Percentiles rank a stretch among this genome's conserved stretches.
Conservation (phyloP, 1,140 invertebrate genomes). For the Cryptotermes secundus region DNA sequence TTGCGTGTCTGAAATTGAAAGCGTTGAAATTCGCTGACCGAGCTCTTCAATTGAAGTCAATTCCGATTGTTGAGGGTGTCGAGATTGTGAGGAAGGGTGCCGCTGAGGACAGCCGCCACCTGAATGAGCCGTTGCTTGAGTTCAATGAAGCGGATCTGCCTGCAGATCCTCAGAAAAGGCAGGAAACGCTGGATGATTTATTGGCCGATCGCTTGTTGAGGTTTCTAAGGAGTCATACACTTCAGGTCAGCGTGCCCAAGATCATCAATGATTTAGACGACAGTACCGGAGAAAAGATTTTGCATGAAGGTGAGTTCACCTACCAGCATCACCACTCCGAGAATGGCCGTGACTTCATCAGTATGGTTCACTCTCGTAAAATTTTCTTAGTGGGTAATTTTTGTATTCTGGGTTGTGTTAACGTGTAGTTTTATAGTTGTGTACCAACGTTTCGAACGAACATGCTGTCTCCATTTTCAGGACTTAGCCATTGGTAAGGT, state of each 20-base stretch:
- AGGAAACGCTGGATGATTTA: slow-evolving; percentile 41
- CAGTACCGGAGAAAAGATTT: background rate
- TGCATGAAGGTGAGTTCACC: background rate
- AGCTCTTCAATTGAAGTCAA: slow-evolving; percentile 58
- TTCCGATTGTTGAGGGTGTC: slow-evolving; percentile 63
- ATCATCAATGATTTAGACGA: slow-evolving; percentile 39
- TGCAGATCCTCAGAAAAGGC: background rate
- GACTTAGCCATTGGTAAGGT: too few relatives aligned
- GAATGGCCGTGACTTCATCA: too few relatives aligned
- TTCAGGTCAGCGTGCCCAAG: slow-evolving; percentile 57
- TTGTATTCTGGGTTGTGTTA: too few relatives aligned
- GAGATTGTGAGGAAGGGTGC: slow-evolving; percentile 48
- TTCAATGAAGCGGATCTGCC: slow-evolving; percentile 57
- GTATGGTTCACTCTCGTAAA: too few relatives aligned
- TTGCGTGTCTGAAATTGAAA: slow-evolving; percentile 67
- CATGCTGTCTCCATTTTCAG: too few relatives aligned
- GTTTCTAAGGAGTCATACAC: slow-evolving; percentile 60
- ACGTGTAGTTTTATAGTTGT: too few relatives aligned
- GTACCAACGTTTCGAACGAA: too few relatives aligned
- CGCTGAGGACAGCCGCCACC: slow-evolving; percentile 44
- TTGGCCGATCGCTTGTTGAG: slow-evolving; percentile 55
- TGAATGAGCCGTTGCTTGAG: slow-evolving; percentile 52
- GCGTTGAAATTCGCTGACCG: slow-evolving; percentile 61
- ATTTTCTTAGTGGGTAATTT: too few relatives aligned
- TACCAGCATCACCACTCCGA: too few relatives aligned